A percentile compares a stretch with the other conserved stretches of the same genome.
These are phyloP conservation scores for Motacilla alba DNA, from an alignment of 2,113 vertebrate species.

Conservation along the genomic window DNA sequence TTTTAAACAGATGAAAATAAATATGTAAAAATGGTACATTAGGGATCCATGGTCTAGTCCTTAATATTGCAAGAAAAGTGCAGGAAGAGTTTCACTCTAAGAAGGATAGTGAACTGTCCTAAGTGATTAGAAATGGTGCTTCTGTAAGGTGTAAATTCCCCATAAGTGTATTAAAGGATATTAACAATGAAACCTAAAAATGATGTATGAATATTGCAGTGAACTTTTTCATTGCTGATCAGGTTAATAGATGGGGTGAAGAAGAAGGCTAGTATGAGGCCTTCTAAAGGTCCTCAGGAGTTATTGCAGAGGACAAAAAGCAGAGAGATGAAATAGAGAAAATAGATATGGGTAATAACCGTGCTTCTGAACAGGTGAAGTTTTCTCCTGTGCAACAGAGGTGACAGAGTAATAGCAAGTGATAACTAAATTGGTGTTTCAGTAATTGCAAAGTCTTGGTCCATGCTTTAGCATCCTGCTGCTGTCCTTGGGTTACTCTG, in stretches of 20 bases:
- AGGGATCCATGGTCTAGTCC: neutral
- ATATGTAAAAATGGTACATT: neutral
- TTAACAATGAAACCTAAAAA: constrained; percentile 44
- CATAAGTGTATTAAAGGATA: constrained; percentile 9
- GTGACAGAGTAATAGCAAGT: constrained; percentile 19
- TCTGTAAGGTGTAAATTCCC: neutral
- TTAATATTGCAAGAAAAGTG: neutral
- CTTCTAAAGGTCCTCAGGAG: constrained; percentile 36
- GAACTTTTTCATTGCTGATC: constrained; percentile 36
- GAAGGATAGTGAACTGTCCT: neutral
- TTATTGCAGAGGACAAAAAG: constrained; percentile 35
- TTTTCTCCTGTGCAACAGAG: neutral
- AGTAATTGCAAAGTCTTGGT: constrained; percentile 13
- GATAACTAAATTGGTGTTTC: constrained; percentile 30
- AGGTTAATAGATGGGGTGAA: constrained; percentile 27
- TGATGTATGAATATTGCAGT: constrained; percentile 45
- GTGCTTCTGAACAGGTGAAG: neutral
- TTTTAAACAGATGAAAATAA: neutral
- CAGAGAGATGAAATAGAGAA: constrained; percentile 12
- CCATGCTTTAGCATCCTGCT: neutral
- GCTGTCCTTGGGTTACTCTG: neutral
- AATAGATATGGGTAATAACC: constrained; percentile 10
- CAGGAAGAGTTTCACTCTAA: neutral
- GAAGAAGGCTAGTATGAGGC: neutral
- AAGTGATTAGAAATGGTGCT: neutral